These are phyloP conservation scores for Scotopteryx bipunctaria DNA, from an alignment of 2,888 invertebrate species.

Conservation along the genomic window DNA sequence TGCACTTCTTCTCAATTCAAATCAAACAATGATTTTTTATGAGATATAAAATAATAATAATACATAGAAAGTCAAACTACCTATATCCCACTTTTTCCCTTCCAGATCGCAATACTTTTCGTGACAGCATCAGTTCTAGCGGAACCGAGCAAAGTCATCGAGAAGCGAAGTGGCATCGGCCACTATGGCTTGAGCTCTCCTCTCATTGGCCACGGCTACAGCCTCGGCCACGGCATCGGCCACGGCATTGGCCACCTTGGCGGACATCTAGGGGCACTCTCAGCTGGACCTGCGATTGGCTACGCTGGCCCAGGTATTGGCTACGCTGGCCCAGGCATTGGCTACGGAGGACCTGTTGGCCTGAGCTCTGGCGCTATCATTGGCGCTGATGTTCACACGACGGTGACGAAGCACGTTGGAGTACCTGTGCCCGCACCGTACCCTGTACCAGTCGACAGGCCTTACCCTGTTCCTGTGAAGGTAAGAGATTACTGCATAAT, in stretches of 20 bases:
- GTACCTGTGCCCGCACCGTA: constrained; percentile 77
- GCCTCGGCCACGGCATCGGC: constrained; percentile 39
- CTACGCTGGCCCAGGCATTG: constrained; percentile 33
- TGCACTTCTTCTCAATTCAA: too few species aligned
- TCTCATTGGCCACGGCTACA: constrained; percentile 44
- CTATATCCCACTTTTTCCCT: constrained; percentile 31
- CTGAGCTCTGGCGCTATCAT: constrained; percentile 51
- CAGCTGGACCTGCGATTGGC: constrained; percentile 34
- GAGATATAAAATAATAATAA: too few species aligned
- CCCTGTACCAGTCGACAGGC: constrained; percentile 75
- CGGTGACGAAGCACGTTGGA: constrained; percentile 77
- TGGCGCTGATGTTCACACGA: constrained; percentile 77
- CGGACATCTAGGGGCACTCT: constrained; percentile 18
- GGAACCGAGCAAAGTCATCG: constrained; percentile 72
- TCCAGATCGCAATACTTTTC: constrained; percentile 66
- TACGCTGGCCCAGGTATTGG: constrained; percentile 33
- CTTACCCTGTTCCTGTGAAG: constrained; percentile 73
- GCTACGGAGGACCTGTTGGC: constrained; percentile 32
- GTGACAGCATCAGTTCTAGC: constrained; percentile 67
- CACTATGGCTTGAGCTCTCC: constrained; percentile 52
- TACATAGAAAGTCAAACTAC: too few species aligned
- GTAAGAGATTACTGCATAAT: constrained; percentile 42
- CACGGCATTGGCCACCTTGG: constrained; percentile 13
- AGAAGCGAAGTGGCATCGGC: constrained; percentile 74
- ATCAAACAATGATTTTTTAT: too few species aligned